These are phyloP conservation scores for Germaria angustata DNA, from an alignment of 2,888 invertebrate species.

Conservation along the genomic window DNA sequence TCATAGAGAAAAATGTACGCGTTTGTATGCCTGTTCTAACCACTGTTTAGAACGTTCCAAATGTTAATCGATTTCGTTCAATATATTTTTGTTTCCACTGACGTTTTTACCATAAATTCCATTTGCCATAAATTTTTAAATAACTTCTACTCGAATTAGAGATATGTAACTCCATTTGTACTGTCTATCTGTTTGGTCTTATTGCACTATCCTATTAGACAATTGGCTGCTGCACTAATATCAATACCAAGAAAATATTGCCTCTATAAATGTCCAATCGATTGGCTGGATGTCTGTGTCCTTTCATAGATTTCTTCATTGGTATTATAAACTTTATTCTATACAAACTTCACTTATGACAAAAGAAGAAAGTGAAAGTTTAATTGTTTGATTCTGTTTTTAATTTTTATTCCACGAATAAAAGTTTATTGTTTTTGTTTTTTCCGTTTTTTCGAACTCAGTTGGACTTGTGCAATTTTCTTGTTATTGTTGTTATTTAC, in stretches of 20 bases:
- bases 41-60: too few relatives aligned
- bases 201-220: not conserved
- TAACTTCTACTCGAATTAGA: not conserved
- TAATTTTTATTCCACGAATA: constrained; percentile 34
- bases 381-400: constrained; percentile 8
- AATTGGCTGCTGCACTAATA: not conserved
- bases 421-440: constrained; percentile 28
- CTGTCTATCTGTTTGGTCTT: not conserved
- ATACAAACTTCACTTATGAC: not conserved
- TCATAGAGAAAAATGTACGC: too few relatives aligned
- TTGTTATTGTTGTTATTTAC: too few relatives aligned
- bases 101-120: too few relatives aligned
- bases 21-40: too few relatives aligned
- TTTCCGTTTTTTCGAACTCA: not conserved
- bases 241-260: not conserved
- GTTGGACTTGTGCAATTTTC: not conserved
- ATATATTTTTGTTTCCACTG: too few relatives aligned
- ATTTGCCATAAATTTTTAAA: not conserved
- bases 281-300: not conserved
- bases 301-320: not conserved
- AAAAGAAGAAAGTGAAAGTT: not conserved
- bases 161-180: not conserved
- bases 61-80: too few relatives aligned
- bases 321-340: not conserved
- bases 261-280: not conserved